Conservation (phyloP, 2,888 invertebrate species). For the Byasa hedistus region DNA sequence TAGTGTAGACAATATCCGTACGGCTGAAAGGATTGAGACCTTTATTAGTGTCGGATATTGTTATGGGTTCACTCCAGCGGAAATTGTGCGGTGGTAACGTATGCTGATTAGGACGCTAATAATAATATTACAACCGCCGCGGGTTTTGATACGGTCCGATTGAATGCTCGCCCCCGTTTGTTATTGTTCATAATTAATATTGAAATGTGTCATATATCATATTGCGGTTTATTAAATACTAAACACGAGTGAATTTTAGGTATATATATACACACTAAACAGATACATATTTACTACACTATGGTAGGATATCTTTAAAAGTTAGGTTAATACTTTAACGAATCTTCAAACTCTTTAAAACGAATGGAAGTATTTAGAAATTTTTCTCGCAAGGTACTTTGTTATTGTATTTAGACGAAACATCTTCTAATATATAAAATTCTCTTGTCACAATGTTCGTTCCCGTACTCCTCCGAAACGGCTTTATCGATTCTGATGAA, state of each 20-base stretch:
- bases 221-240: conserved; percentile 4
- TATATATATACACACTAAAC: neutral
- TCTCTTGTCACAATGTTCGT: too few species aligned
- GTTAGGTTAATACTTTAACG: too few species aligned
- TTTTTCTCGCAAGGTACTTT: too few species aligned
- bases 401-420: too few species aligned
- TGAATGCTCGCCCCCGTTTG: conserved; percentile 24
- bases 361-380: too few species aligned
- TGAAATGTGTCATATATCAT: conserved; percentile 22
- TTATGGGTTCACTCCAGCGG: conserved; percentile 62
- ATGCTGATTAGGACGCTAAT: conserved; percentile 38
- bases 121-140: conserved; percentile 34
- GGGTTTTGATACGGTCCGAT: conserved; percentile 34
- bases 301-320: too few species aligned
- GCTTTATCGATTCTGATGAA: too few species aligned
- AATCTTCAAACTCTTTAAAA: too few species aligned
- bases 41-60: conserved; percentile 77
- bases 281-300: too few species aligned
- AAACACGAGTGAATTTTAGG: conserved; percentile 1
- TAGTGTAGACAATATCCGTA: conserved; percentile 71
- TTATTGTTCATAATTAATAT: conserved; percentile 33
- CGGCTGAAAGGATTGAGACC: conserved; percentile 67
- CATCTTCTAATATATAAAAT: too few species aligned
- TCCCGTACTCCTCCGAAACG: too few species aligned
- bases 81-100: conserved; percentile 44